Evolutionary conservation across 2,797 vertebrate genomes (phyloP).

Genomic region (Premnoplex brunnescens): DNA sequence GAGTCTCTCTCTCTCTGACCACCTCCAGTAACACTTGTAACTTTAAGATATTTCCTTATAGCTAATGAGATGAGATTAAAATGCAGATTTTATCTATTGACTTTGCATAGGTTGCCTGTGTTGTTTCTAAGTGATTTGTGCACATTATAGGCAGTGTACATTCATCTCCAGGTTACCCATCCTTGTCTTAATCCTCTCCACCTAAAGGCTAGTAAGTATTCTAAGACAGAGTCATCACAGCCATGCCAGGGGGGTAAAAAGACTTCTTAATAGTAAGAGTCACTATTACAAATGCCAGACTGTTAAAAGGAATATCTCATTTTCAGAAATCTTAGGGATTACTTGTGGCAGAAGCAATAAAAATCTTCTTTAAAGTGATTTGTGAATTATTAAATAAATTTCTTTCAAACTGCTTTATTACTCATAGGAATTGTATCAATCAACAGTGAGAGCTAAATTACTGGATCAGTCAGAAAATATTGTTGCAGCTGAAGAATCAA

Average conservation of each 20-base stretch:
- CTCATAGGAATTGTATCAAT: constrained; percentile 73
- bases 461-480: constrained; percentile 74
- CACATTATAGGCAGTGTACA: not conserved
- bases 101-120: not conserved
- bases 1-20: not conserved
- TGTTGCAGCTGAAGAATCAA: constrained; percentile 72
- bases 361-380: constrained; percentile 56
- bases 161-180: not conserved
- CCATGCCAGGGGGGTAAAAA: not conserved
- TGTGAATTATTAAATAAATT: constrained; percentile 66
- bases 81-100: not conserved
- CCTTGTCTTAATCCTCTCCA: constrained; percentile 13
- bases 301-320: not conserved
- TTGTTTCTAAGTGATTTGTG: not conserved
- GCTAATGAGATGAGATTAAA: not conserved
- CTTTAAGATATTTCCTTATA: not conserved
- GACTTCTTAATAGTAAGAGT: not conserved
- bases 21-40: not conserved
- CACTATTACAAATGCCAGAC: not conserved
- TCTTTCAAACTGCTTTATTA: constrained; percentile 67
- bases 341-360: constrained; percentile 25
- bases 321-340: constrained; percentile 30
- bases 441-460: constrained; percentile 70
- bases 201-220: not conserved
- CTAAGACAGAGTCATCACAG: not conserved